Base-by-base conservation (phyloP, 2,888 invertebrate genomes). In the Holacanthella duospinosa region DNA sequence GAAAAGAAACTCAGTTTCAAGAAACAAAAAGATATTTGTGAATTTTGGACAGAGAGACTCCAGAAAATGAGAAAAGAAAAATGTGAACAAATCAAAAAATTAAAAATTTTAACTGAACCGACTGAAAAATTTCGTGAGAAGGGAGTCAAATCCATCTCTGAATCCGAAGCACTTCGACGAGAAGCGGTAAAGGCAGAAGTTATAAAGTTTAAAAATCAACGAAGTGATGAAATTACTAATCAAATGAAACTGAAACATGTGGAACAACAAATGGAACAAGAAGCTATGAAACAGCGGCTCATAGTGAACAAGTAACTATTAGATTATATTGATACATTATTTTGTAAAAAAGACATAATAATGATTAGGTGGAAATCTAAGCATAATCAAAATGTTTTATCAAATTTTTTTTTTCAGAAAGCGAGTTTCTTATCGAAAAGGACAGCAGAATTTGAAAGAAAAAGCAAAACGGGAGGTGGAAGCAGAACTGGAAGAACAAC, bases 1-100 rank as follows among this genome's bases (percentile, higher is more conserved):
- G 66, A 68, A 27, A 55, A 58, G 26, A 43, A 60, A 12, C 27
- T 59, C 1, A 65, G 65, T 43, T 43, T 59, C 16, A 70, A 62
- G 55, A 62, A 60, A 12, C 72, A 72, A 29, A 55, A 62, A 29
- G 66, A 67, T 16, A 62, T 62, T 24, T 70, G 71, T 54, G 43
- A 61, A n/a, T 63, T 67, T 29, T 72, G 71, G 71, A 60, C 64
- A n/a, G 54, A 59, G 1, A 54, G 58, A 1, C 36, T 72, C 27
- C 65, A 67, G 19, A 64, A 65, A 24, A 64, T 68, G 62, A 43
- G 69, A 36, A 53, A 64, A 4, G 67, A 64, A 9, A 70, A 66
- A 25, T 44, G 65, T 24, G 64, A 61, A 44, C 62, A 64, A 43
- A 44, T 70, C 4, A 56, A 64, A 24, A 44, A 64, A 9, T 55